Evolutionary conservation across 2,797 vertebrate species (phyloP).

Genomic region (Strix occidentalis): DNA sequence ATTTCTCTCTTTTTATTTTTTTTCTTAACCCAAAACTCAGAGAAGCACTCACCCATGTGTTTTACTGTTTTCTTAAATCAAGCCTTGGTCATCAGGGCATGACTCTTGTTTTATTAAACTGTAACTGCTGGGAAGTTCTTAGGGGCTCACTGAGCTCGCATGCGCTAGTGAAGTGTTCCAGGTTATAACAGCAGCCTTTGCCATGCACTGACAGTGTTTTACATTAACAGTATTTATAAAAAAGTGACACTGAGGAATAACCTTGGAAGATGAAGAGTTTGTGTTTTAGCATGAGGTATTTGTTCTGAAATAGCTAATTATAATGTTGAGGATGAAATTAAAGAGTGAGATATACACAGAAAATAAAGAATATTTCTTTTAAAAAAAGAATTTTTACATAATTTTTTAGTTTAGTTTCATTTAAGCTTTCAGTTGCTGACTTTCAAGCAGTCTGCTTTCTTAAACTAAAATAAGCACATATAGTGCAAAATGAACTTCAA

Average conservation of each 20-base stretch:
- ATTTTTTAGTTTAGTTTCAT: not conserved
- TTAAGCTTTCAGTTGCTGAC: not conserved
- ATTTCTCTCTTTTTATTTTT: not conserved
- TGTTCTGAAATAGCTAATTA: not conserved
- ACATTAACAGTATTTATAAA: not conserved
- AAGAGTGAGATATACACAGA: not conserved
- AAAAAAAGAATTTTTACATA: too few species aligned
- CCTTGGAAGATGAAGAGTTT: not conserved
- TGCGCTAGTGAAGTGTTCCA: not conserved
- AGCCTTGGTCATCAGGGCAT: not conserved
- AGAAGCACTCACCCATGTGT: not conserved
- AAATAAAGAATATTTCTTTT: not conserved
- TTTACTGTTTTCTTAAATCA: not conserved
- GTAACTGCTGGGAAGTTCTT: not conserved
- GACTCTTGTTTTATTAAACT: not conserved
- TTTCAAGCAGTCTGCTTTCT: not conserved
- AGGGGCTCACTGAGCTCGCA: not conserved
- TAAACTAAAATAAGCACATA: not conserved
- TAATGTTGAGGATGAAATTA: not conserved
- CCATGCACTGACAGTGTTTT: not conserved
- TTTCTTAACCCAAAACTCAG: not conserved
- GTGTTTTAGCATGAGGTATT: not conserved
- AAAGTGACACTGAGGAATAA: not conserved
- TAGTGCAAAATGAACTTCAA: not conserved
- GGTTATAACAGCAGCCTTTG: not conserved